phyloP scores from a whole-genome alignment of 2,113 vertebrate genomes.

The Urocynchramus pylzowi region DNA sequence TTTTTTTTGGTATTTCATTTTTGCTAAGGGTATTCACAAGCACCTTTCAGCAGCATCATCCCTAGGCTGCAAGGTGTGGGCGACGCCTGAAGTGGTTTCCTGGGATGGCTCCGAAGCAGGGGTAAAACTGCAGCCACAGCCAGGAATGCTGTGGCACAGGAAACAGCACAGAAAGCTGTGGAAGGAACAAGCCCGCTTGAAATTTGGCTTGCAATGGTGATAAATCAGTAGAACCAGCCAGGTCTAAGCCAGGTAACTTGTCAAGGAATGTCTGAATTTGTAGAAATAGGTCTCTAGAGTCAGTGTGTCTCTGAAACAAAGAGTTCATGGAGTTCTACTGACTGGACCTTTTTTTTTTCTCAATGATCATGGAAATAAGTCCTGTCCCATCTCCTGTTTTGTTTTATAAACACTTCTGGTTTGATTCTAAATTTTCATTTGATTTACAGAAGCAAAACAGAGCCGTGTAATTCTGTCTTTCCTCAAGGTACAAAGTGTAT shows the following conservation, averaged over 20 bases:
- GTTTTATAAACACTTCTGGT: neutral
- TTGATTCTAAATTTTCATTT: neutral
- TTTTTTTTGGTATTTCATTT: neutral
- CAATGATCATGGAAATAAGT: neutral
- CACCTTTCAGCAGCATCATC: neutral
- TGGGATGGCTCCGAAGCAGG: fast-evolving
- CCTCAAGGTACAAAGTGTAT: neutral
- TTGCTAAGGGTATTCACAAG: neutral
- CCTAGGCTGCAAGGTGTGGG: neutral
- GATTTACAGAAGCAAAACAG: neutral
- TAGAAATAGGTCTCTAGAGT: neutral
- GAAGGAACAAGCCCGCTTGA: neutral
- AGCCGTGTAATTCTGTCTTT: neutral
- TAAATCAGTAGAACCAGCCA: neutral
- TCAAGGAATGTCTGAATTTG: neutral
- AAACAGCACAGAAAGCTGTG: neutral
- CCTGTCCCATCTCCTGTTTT: neutral
- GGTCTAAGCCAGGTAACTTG: neutral
- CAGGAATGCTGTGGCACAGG: neutral
- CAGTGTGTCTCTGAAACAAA: neutral
- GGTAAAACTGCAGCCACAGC: neutral
- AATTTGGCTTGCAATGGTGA: neutral
- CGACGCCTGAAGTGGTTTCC: neutral
- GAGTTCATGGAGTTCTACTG: neutral
- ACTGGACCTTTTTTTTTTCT: neutral